Conservation (phyloP, 2,888 invertebrate species). For the Tenthredo livida region DNA sequence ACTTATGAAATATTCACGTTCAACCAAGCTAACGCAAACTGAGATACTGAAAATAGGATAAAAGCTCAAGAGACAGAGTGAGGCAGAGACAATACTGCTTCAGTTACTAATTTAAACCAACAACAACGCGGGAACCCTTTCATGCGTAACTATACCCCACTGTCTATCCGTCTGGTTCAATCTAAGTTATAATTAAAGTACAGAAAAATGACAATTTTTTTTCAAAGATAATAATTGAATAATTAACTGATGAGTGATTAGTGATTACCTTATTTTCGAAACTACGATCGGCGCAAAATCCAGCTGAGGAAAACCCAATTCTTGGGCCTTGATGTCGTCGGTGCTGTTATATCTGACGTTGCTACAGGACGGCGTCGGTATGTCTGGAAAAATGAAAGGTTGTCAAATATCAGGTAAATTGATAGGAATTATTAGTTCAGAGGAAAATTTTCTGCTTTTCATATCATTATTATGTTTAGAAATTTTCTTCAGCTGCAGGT, state of each 20-base stretch:
- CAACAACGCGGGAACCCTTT: constrained; percentile 9
- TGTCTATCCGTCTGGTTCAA: constrained; percentile 28
- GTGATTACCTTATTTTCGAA: constrained; percentile 73
- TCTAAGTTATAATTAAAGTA: background rate
- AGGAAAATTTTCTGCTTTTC: background rate
- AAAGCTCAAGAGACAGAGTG: constrained; percentile 32
- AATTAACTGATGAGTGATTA: background rate
- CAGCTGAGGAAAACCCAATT: constrained; percentile 72
- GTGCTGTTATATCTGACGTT: constrained; percentile 73
- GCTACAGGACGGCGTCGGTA: constrained; percentile 69
- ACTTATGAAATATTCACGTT: constrained; percentile 71
- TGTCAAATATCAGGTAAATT: background rate
- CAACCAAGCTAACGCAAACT: constrained; percentile 64
- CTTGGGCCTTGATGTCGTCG: constrained; percentile 73
- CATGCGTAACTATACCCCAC: background rate
- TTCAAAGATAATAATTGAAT: background rate
- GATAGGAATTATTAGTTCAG: background rate
- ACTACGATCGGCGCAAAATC: constrained; percentile 75
- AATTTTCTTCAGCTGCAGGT: background rate
- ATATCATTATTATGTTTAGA: background rate
- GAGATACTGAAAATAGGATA: constrained; percentile 53
- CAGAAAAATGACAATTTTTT: background rate
- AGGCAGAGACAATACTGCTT: background rate
- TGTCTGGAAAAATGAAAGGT: constrained; percentile 61
- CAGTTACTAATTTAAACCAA: constrained; percentile 6